phyloP scores from a whole-genome alignment of 2,888 invertebrate genomes.

The Cyclophora punctaria region DNA sequence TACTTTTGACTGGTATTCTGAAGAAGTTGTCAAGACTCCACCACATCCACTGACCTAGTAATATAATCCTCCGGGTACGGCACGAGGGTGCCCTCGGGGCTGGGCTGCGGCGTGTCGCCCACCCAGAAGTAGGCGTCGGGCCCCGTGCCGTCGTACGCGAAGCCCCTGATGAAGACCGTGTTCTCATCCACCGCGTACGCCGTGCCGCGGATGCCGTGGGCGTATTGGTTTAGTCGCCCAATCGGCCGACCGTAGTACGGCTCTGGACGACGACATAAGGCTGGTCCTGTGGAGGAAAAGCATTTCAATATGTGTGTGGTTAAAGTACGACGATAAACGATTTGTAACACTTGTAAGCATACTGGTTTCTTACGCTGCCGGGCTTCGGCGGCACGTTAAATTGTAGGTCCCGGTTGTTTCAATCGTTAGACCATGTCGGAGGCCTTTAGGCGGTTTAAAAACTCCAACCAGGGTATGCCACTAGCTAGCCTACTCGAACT shows the following conservation, averaged over 20 bases:
- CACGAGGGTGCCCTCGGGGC: slow-evolving; percentile 87
- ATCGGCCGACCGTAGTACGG: slow-evolving; percentile 87
- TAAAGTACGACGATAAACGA: too few species aligned
- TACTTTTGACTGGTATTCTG: too few species aligned
- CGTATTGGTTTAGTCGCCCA: slow-evolving; percentile 82
- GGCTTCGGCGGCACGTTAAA: too few species aligned
- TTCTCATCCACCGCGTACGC: slow-evolving; percentile 92
- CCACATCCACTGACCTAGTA: slow-evolving; percentile 77
- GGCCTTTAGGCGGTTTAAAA: too few species aligned
- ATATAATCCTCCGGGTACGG: slow-evolving; percentile 90
- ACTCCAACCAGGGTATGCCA: too few species aligned
- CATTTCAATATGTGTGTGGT: background rate
- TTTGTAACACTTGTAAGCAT: too few species aligned
- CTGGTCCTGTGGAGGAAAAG: slow-evolving; percentile 27
- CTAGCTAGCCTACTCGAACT: too few species aligned
- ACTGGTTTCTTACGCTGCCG: too few species aligned
- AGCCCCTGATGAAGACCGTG: slow-evolving; percentile 88
- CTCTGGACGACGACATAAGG: slow-evolving; percentile 46
- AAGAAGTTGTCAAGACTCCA: too few species aligned
- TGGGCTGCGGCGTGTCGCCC: slow-evolving; percentile 85
- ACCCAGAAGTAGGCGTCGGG: slow-evolving; percentile 95
- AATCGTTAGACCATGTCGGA: too few species aligned
- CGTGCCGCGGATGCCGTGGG: slow-evolving; percentile 86
- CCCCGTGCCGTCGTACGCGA: slow-evolving; percentile 91
- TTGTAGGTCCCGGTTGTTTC: too few species aligned